phyloP scores from a whole-genome alignment of 2,797 vertebrate genomes.

The Danio aesculapii region DNA sequence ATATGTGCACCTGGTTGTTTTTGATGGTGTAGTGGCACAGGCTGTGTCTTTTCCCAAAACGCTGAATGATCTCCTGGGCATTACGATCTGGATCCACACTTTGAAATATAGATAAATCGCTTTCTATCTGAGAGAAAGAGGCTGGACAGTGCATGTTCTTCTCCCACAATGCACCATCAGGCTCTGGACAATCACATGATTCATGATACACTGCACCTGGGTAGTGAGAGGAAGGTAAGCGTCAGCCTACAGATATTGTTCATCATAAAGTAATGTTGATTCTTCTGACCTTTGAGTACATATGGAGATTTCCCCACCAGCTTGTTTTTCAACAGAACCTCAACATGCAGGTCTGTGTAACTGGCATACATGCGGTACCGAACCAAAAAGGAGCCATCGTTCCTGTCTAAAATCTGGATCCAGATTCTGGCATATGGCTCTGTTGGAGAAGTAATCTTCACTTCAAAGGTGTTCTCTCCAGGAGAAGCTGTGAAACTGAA shows the following conservation, averaged over 20 bases:
- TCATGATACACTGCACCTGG: slow-evolving; percentile 93
- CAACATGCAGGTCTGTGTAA: slow-evolving; percentile 87
- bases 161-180: slow-evolving; percentile 83
- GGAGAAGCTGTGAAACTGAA: slow-evolving; percentile 89
- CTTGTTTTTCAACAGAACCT: slow-evolving; percentile 80
- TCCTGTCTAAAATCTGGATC: slow-evolving; percentile 92
- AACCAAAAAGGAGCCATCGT: slow-evolving; percentile 94
- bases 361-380: slow-evolving; percentile 96
- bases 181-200: slow-evolving; percentile 90
- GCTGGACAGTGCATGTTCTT: slow-evolving; percentile 88
- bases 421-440: slow-evolving; percentile 93
- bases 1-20: slow-evolving; percentile 87
- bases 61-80: slow-evolving; percentile 88
- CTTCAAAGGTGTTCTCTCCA: slow-evolving; percentile 89
- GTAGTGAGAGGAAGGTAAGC: slow-evolving; percentile 3
- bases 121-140: slow-evolving; percentile 88
- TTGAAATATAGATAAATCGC: slow-evolving; percentile 84
- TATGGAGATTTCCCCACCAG: slow-evolving; percentile 91
- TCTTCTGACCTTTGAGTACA: slow-evolving; percentile 85
- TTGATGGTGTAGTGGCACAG: slow-evolving; percentile 97
- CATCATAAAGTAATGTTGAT: neutral
- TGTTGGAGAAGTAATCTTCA: slow-evolving; percentile 86
- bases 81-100: slow-evolving; percentile 88
- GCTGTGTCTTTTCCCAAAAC: slow-evolving; percentile 94
- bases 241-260: neutral